Evolutionary conservation across 2,888 invertebrate species (phyloP), one percentile per base, ranked within the genome.

Genomic region (Macropis europaea): DNA sequence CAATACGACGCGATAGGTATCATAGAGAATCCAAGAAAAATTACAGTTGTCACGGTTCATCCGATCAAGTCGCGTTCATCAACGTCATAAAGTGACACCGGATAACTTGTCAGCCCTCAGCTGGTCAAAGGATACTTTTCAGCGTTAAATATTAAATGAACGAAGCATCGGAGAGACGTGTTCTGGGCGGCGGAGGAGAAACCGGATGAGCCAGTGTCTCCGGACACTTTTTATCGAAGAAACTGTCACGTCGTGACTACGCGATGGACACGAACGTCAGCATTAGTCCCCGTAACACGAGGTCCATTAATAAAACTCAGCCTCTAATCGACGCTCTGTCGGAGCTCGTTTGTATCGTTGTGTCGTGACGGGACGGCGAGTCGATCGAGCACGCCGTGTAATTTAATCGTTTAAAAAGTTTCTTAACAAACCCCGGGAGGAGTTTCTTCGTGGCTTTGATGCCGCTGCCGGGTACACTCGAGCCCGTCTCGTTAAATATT

Each of bases 351-450:
- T 61, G 57, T 57, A 59, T 63, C 71, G 38, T 60, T 43, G 24
- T 11, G 26, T 9, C 15, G 34, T 17, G 34, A 15, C 15, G 53
- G 47, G 64, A 61, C 56, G 69, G 53, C 32, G 73, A 76, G 57
- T 62, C 79, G 63, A 79, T 61, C 48, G 59, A 47, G 45, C 48
- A 43, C 50, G 63, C 50, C 64, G 60, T 66, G 60, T 66, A 80
- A 80, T 79, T 73, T 77, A 77, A 79, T 79, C 77, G 81, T 42
- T 77, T 62, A 59, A 77, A 70, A 78, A 79, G 47, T 78, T 74
- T 56, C 73, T 22, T 56, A 61, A 67, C 68, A 50, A 52, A 42
- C 57, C 62, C 52, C 36, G n/a, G n/a, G 43, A 34, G 57, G 50
- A 56, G 48, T 52, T 64, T 26, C 30, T 24, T 17, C 53, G 24